These are phyloP conservation scores for Gibbula magus DNA, from an alignment of 2,888 invertebrate genomes.

Conservation along the genomic window DNA sequence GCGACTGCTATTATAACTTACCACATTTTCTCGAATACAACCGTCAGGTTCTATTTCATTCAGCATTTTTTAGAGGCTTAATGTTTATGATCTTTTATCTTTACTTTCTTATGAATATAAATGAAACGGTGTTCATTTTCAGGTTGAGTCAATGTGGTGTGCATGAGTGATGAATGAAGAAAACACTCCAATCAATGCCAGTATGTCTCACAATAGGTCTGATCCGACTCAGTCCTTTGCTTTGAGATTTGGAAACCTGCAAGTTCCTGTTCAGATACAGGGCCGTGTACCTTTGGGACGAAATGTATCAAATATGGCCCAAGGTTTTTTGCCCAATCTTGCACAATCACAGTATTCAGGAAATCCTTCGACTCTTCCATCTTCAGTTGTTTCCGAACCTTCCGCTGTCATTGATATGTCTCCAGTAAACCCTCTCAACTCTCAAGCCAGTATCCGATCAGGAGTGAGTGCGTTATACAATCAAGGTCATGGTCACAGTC, in stretches of 20 bases:
- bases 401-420: conserved; percentile 11
- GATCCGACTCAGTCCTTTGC: neutral
- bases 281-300: neutral
- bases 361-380: neutral
- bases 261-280: neutral
- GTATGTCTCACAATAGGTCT: neutral
- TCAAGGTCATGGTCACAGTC: neutral
- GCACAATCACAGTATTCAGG: neutral
- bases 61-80: too few relatives aligned
- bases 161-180: neutral
- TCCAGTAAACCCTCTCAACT: neutral
- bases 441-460: neutral
- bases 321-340: conserved; percentile 19
- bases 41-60: too few relatives aligned
- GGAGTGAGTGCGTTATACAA: neutral
- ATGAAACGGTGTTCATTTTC: too few relatives aligned
- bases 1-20: too few relatives aligned
- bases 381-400: neutral
- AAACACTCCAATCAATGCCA: neutral
- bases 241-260: neutral
- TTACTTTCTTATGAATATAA: too few relatives aligned
- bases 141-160: too few relatives aligned
- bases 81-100: too few relatives aligned
- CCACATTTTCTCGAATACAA: too few relatives aligned
- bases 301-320: conserved; percentile 16